Percentiles rank a stretch among this genome's conserved stretches.
Evolutionary conservation across 2,113 vertebrate species (phyloP).

Genomic region (Heloderma charlesbogerti): DNA sequence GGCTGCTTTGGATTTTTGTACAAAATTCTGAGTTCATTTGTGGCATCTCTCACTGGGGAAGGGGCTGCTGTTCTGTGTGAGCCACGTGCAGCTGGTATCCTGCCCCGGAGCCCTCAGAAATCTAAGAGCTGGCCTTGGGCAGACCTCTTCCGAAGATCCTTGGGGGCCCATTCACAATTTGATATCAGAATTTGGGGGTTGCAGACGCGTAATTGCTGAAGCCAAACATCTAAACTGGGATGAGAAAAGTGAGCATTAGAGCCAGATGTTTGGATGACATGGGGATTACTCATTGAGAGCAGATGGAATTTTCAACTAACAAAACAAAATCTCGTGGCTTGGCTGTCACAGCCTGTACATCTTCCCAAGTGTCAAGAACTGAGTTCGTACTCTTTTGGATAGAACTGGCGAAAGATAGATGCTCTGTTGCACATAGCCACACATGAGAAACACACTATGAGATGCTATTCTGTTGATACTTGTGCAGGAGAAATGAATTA

Average conservation of each 20-base stretch:
- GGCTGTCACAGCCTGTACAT: conserved; percentile 15
- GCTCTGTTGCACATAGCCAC: not conserved
- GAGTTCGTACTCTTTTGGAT: conserved; percentile 45
- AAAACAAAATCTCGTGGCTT: conserved; percentile 48
- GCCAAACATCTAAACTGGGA: conserved; percentile 19
- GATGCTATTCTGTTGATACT: not conserved
- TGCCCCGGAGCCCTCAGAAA: not conserved
- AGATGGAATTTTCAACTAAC: conserved; percentile 56
- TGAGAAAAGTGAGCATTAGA: conserved; percentile 42
- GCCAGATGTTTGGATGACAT: conserved; percentile 24
- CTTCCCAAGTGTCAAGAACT: conserved; percentile 1
- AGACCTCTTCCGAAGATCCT: not conserved
- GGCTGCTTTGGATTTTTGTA: too few relatives aligned
- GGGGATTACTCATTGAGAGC: not conserved
- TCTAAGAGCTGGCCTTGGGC: not conserved
- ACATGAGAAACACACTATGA: not conserved
- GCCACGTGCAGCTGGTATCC: not conserved
- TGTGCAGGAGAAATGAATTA: not conserved
- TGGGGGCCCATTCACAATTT: too few relatives aligned
- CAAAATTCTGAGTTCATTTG: too few relatives aligned
- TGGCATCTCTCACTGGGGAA: not conserved
- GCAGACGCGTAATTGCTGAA: not conserved
- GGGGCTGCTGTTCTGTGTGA: not conserved
- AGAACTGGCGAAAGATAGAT: conserved; percentile 32
- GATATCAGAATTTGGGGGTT: fast-evolving